phyloP scores from a whole-genome alignment of 2,888 invertebrate species.

The Auanema freiburgensis region DNA sequence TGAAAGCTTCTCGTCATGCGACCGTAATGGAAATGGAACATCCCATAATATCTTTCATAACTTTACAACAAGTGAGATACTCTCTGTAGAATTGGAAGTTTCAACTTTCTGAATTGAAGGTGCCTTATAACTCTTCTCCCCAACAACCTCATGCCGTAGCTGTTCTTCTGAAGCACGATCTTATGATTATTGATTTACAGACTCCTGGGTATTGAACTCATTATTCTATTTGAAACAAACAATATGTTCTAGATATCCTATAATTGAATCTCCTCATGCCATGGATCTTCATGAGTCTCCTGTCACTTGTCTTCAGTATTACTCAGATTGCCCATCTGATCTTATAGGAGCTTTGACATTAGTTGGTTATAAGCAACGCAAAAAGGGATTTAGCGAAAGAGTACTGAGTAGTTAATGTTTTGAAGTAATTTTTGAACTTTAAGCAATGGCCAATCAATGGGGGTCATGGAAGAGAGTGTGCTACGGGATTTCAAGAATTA shows the following conservation, averaged over 20 bases:
- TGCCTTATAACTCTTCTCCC: constrained; percentile 70
- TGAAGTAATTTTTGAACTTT: constrained; percentile 21
- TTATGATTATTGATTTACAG: constrained; percentile 94
- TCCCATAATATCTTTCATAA: constrained; percentile 93
- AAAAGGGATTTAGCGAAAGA: constrained; percentile 70
- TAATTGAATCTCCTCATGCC: constrained; percentile 98
- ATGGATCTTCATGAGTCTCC: constrained; percentile 99
- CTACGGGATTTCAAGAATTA: constrained; percentile 95
- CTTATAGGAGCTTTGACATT: constrained; percentile 96
- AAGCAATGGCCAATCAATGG: constrained; percentile 93
- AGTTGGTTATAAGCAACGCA: constrained; percentile 73
- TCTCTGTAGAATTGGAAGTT: not conserved
- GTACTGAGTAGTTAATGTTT: constrained; percentile 24
- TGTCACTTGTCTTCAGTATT: constrained; percentile 92
- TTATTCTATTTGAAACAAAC: not conserved
- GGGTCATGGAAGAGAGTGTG: constrained; percentile 91
- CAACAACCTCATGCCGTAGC: constrained; percentile 97
- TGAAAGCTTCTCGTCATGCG: constrained; percentile 55
- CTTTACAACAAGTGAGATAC: constrained; percentile 65
- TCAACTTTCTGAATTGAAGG: constrained; percentile 15
- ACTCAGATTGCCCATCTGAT: constrained; percentile 96
- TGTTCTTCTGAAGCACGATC: constrained; percentile 92
- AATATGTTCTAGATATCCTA: constrained; percentile 76
- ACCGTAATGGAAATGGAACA: constrained; percentile 96
- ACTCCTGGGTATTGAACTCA: constrained; percentile 74